Conservation (phyloP, 2,888 invertebrate genomes). For the Diplolepis rosae region DNA sequence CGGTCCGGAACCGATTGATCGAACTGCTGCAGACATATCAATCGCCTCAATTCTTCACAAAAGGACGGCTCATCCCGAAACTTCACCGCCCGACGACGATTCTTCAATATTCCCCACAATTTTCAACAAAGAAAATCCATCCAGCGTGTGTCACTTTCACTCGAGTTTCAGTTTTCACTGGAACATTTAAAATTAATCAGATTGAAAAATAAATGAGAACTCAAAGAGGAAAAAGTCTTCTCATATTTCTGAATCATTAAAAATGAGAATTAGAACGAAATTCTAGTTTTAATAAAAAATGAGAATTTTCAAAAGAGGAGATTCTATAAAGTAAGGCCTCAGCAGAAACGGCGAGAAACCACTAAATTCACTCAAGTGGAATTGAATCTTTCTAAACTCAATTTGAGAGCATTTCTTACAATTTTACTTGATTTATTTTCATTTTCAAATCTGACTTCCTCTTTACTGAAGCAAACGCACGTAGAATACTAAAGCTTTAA, state of each 20-base stretch:
- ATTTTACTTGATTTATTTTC: constrained; percentile 4
- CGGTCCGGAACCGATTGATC: constrained; percentile 45
- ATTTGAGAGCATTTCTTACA: constrained; percentile 12
- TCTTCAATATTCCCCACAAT: neutral
- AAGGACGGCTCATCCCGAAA: constrained; percentile 14
- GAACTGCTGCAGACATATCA: constrained; percentile 53
- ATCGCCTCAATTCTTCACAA: constrained; percentile 41
- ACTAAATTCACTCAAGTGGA: constrained; percentile 19
- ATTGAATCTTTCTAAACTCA: constrained; percentile 24
- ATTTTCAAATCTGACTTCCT: neutral
- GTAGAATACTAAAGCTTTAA: neutral
- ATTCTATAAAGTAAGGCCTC: neutral
- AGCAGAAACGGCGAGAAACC: constrained; percentile 24
- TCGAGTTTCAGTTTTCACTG: neutral
- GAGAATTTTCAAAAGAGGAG: neutral
- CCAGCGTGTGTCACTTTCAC: neutral
- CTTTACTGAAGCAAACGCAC: neutral
- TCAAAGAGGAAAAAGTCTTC: neutral
- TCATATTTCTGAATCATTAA: too few species aligned
- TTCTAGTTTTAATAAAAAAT: too few species aligned
- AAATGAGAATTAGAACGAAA: neutral
- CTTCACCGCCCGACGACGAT: constrained; percentile 13
- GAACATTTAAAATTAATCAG: neutral
- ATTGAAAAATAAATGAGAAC: neutral
- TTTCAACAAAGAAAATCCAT: constrained; percentile 1